These are phyloP conservation scores for Formica selysi DNA, from an alignment of 1,140 invertebrate species.

Conservation along the genomic window DNA sequence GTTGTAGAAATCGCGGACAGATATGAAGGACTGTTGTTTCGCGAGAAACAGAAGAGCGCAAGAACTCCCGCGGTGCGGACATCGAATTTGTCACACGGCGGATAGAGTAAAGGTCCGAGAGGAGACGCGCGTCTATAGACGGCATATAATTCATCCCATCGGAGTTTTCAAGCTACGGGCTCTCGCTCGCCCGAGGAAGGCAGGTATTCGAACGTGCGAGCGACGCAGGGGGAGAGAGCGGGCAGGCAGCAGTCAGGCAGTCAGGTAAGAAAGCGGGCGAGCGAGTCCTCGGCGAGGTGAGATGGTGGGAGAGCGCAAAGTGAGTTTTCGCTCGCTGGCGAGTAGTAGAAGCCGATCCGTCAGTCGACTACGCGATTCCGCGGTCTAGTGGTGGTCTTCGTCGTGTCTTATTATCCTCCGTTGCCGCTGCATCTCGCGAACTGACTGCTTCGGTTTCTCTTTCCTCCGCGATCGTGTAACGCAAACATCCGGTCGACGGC, in stretches of 20 bases:
- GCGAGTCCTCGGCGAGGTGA: slow-evolving; percentile 54
- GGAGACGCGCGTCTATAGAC: neutral
- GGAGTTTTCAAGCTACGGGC: slow-evolving; percentile 19
- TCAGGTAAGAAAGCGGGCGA: slow-evolving; percentile 74
- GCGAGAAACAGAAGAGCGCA: too few relatives aligned
- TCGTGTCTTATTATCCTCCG: slow-evolving; percentile 35
- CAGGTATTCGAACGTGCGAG: slow-evolving; percentile 54
- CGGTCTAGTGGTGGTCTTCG: slow-evolving; percentile 62
- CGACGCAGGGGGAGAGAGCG: slow-evolving; percentile 4
- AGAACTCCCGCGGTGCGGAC: too few relatives aligned
- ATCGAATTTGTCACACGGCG: too few relatives aligned
- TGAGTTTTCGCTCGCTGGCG: slow-evolving; percentile 73
- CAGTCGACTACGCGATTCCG: slow-evolving; percentile 65
- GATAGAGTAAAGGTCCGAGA: slow-evolving; percentile 16
- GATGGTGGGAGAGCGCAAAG: slow-evolving; percentile 72
- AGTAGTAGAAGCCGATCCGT: slow-evolving; percentile 72
- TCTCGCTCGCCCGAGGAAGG: slow-evolving; percentile 21
- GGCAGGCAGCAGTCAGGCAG: slow-evolving; percentile 40
- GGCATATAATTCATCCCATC: slow-evolving; percentile 38
- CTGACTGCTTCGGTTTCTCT: neutral
- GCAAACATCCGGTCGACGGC: slow-evolving; percentile 66
- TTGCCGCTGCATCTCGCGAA: slow-evolving; percentile 22
- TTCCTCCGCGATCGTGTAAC: slow-evolving; percentile 38
- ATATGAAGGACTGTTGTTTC: too few relatives aligned
- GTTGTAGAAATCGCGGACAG: too few relatives aligned